These are phyloP conservation scores for Plusia festucae DNA, from an alignment of 2,888 invertebrate species.

Conservation along the genomic window DNA sequence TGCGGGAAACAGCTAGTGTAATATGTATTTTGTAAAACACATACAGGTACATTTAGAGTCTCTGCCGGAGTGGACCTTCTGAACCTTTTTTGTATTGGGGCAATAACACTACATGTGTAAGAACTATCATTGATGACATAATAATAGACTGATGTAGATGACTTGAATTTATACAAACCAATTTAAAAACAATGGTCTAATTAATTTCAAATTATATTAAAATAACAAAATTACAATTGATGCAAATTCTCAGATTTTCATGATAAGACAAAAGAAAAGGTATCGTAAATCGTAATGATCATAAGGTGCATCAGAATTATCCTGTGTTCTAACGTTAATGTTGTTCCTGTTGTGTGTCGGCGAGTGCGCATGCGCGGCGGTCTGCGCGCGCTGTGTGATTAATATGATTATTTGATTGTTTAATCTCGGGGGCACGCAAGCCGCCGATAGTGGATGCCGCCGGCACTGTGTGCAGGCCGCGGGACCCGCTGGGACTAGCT, in stretches of 20 bases:
- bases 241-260: too few relatives aligned
- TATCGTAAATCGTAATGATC: too few relatives aligned
- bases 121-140: slow-evolving; percentile 4
- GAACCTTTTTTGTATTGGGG: neutral
- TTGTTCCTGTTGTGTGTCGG: slow-evolving; percentile 5
- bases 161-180: neutral
- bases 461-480: neutral
- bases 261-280: too few relatives aligned
- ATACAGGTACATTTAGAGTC: neutral
- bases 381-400: slow-evolving; percentile 58
- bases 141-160: neutral
- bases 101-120: neutral
- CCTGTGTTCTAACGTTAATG: slow-evolving; percentile 5
- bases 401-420: slow-evolving; percentile 77
- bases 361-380: slow-evolving; percentile 39
- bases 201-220: too few relatives aligned
- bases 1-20: too few relatives aligned
- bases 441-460: slow-evolving; percentile 33
- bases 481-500: neutral
- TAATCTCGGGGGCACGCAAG: slow-evolving; percentile 61
- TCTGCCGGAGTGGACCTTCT: neutral
- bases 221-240: too few relatives aligned
- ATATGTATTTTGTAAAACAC: too few relatives aligned
- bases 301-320: slow-evolving; percentile 14
- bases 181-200: neutral